Conservation (phyloP, 2,797 vertebrate species). For the Odontamblyopus rebecca region DNA sequence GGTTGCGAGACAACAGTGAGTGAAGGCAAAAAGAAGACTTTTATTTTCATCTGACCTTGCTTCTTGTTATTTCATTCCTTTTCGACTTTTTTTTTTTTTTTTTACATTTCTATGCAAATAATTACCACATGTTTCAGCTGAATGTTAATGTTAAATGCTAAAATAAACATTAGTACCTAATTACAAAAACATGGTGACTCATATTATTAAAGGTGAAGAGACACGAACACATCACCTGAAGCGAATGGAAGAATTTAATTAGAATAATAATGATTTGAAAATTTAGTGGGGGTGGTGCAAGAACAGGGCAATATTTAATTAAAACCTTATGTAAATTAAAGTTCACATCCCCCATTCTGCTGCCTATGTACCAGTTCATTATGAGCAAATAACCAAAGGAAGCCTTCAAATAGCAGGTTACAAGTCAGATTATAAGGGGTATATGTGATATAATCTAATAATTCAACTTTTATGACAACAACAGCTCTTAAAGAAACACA, state of each 20-base stretch:
- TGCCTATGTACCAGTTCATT: constrained; percentile 6
- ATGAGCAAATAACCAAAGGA: constrained; percentile 10
- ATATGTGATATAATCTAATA: neutral
- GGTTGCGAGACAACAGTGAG: neutral
- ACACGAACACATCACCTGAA: constrained; percentile 2
- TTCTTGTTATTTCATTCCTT: neutral
- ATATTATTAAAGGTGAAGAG: constrained; percentile 16
- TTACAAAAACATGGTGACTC: constrained; percentile 13
- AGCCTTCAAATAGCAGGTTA: neutral
- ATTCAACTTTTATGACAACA: constrained; percentile 7
- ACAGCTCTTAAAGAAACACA: constrained; percentile 27
- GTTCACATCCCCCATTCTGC: constrained; percentile 14
- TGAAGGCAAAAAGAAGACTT: neutral
- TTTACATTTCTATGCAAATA: neutral
- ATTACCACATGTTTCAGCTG: neutral
- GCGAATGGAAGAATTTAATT: constrained; percentile 8
- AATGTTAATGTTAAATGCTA: constrained; percentile 2
- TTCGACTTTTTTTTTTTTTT: too few species aligned
- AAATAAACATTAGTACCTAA: neutral
- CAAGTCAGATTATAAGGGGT: neutral
- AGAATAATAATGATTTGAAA: constrained; percentile 14
- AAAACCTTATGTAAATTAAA: constrained; percentile 27
- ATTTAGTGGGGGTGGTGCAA: constrained; percentile 5
- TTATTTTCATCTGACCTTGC: neutral
- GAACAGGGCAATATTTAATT: constrained; percentile 12